These are phyloP conservation scores for Caradrina kadenii DNA, from an alignment of 2,888 invertebrate genomes.

Conservation along the genomic window DNA sequence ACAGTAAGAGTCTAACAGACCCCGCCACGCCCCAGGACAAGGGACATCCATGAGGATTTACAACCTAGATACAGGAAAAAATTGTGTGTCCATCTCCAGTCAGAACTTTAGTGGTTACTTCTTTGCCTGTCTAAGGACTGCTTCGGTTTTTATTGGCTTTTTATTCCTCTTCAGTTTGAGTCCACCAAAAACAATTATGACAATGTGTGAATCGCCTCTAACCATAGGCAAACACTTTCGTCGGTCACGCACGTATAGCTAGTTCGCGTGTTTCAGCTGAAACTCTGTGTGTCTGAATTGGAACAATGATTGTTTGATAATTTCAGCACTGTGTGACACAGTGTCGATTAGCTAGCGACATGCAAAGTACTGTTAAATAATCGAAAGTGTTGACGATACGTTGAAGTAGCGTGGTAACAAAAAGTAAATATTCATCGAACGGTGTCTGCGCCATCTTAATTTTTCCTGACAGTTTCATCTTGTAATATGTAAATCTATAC, in stretches of 20 bases:
- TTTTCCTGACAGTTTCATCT: slow-evolving; percentile 8
- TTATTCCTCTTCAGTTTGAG: no score
- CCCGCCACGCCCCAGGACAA: no score
- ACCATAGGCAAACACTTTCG: slow-evolving; percentile 55
- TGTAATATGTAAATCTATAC: neutral
- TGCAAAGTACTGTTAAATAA: slow-evolving; percentile 28
- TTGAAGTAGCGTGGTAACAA: slow-evolving; percentile 45
- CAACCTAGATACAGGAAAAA: no score
- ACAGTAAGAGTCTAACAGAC: no score
- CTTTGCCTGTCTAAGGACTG: neutral
- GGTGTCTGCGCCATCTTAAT: slow-evolving; percentile 22
- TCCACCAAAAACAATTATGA: neutral
- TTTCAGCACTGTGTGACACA: slow-evolving; percentile 18
- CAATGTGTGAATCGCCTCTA: slow-evolving; percentile 46
- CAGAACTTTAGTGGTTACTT: no score
- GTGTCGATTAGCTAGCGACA: slow-evolving; percentile 23
- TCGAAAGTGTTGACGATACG: slow-evolving; percentile 51
- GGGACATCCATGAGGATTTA: no score
- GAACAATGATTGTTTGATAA: neutral
- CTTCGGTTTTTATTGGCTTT: neutral
- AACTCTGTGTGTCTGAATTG: slow-evolving; percentile 17
- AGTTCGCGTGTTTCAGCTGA: slow-evolving; percentile 31
- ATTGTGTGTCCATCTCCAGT: no score
- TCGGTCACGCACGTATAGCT: slow-evolving; percentile 49
- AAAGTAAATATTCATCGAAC: slow-evolving; percentile 46